These are phyloP conservation scores for Drosophila meridionalis DNA, from an alignment of 2,888 invertebrate species.

Conservation along the genomic window DNA sequence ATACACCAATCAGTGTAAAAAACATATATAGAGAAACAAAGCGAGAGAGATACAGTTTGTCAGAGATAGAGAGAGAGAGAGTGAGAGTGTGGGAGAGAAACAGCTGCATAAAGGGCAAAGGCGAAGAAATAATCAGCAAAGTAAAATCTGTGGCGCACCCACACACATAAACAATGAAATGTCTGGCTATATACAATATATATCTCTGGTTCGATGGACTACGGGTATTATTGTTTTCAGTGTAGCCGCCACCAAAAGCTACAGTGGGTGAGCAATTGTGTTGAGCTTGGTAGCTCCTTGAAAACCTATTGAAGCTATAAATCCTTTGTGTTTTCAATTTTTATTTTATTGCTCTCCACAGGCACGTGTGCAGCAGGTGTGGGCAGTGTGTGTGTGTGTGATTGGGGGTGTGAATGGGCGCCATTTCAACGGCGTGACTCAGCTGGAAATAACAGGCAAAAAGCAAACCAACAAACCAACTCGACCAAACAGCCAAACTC, in stretches of 20 bases:
- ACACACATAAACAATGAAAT: conserved; percentile 71
- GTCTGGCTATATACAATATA: conserved; percentile 52
- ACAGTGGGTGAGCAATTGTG: conserved; percentile 52
- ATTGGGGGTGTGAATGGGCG: conserved; percentile 24
- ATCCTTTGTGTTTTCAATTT: conserved; percentile 82
- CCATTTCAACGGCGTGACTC: conserved; percentile 52
- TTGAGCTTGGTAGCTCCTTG: conserved; percentile 74
- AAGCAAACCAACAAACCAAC: conserved; percentile 44
- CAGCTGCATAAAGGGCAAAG: conserved; percentile 46
- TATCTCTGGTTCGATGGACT: conserved; percentile 55
- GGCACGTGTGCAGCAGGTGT: conserved; percentile 45
- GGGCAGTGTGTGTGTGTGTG: background rate
- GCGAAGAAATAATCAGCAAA: conserved; percentile 75
- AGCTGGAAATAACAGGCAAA: conserved; percentile 59
- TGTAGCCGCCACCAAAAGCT: conserved; percentile 35
- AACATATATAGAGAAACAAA: conserved; percentile 43
- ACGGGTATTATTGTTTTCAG: conserved; percentile 69
- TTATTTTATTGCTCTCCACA: conserved; percentile 80
- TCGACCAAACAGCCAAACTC: conserved; percentile 29
- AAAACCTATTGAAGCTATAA: conserved; percentile 82
- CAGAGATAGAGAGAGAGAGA: background rate
- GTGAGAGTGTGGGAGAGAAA: background rate
- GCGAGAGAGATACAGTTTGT: background rate
- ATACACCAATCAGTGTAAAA: conserved; percentile 80
- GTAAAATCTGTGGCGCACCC: conserved; percentile 73